Conservation (phyloP, 2,113 vertebrate species). For the Xenopus borealis region DNA sequence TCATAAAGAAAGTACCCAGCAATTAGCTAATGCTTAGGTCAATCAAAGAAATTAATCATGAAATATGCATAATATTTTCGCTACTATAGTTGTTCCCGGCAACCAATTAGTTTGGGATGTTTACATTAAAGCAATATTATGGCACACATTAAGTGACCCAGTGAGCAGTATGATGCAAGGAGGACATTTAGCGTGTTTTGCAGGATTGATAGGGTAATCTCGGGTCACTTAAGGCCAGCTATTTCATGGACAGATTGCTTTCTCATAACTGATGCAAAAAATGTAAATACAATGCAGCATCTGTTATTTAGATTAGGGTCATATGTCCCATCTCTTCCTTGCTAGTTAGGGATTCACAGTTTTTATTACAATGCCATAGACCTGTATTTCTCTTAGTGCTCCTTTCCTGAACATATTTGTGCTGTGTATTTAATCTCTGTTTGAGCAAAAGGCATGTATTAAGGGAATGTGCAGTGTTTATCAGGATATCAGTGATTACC, state of each 20-base stretch:
- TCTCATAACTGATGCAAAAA: conserved; percentile 67
- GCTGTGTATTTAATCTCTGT: too few relatives aligned
- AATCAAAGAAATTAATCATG: conserved; percentile 30
- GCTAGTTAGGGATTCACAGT: conserved; percentile 50
- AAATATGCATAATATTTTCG: conserved; percentile 41
- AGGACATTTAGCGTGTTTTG: conserved; percentile 56
- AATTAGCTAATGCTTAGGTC: conserved; percentile 18
- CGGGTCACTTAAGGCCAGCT: conserved; percentile 69
- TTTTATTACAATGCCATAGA: conserved; percentile 46
- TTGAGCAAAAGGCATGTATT: too few relatives aligned
- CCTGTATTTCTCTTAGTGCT: conserved; percentile 59
- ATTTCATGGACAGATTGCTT: conserved; percentile 70
- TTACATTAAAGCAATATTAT: conserved; percentile 42
- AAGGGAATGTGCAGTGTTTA: too few relatives aligned
- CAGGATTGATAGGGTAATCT: conserved; percentile 57
- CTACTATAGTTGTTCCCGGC: conserved; percentile 34
- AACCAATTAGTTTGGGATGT: conserved; percentile 41
- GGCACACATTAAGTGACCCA: conserved; percentile 49
- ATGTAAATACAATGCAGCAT: conserved; percentile 63
- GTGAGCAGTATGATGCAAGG: conserved; percentile 53
- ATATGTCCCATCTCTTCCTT: conserved; percentile 20
- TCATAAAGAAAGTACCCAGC: neutral
- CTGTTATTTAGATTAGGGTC: conserved; percentile 74
- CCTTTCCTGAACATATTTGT: conserved; percentile 6
- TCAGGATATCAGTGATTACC: too few relatives aligned